phyloP scores from a whole-genome alignment of 2,888 invertebrate genomes.

The Saturnia japonica region DNA sequence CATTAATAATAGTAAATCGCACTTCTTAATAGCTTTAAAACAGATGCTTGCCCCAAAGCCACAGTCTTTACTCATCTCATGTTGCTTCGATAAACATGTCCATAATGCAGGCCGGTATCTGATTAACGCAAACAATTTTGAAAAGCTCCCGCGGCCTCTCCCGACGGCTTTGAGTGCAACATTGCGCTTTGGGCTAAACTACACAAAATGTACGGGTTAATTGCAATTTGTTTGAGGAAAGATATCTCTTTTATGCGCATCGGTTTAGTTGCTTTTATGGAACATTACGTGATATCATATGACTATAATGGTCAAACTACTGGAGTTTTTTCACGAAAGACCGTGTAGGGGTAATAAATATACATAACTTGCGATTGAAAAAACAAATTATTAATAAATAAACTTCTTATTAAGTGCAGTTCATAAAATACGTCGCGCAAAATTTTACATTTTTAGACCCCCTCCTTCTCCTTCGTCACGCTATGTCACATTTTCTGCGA shows the following conservation, averaged over 20 bases:
- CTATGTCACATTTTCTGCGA: too few relatives aligned
- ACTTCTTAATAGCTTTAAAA: slow-evolving; percentile 1
- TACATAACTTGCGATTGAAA: not conserved
- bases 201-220: slow-evolving; percentile 56
- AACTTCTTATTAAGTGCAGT: not conserved
- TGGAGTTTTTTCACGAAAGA: not conserved
- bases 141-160: slow-evolving; percentile 32
- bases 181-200: slow-evolving; percentile 42
- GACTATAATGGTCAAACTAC: not conserved
- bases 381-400: not conserved
- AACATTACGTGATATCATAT: not conserved
- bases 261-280: not conserved
- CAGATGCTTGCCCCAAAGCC: not conserved
- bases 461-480: too few relatives aligned
- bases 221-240: slow-evolving; percentile 61
- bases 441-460: too few relatives aligned
- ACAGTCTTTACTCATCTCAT: slow-evolving; percentile 46
- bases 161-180: slow-evolving; percentile 24
- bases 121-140: slow-evolving; percentile 71
- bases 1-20: not conserved
- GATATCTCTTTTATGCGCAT: slow-evolving; percentile 40
- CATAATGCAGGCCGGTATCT: slow-evolving; percentile 71
- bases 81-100: slow-evolving; percentile 58
- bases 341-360: too few relatives aligned
- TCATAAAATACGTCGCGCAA: too few relatives aligned